These are phyloP conservation scores for Pogonocichla stellata DNA, from an alignment of 2,113 vertebrate species.

Conservation along the genomic window DNA sequence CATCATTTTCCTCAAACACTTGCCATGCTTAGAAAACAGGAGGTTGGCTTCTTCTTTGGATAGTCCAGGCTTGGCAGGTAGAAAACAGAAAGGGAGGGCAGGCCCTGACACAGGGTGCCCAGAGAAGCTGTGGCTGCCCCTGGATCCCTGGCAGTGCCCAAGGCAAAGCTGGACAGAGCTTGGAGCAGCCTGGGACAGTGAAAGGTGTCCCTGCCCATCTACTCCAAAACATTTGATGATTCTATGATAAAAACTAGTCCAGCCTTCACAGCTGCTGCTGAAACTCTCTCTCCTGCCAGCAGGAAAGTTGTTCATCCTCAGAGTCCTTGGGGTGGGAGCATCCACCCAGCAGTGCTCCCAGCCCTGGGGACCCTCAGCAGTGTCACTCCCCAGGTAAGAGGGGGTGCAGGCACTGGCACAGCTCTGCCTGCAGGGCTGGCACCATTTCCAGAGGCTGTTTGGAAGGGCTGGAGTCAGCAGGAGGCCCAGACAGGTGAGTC, in stretches of 20 bases:
- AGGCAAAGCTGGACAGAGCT: fast-evolving
- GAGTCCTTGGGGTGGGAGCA: background rate
- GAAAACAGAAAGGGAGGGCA: background rate
- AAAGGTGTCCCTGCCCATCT: background rate
- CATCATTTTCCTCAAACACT: background rate
- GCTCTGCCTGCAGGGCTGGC: background rate
- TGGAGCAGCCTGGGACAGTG: background rate
- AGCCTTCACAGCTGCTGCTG: background rate
- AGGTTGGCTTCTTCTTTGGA: background rate
- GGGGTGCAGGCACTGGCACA: background rate
- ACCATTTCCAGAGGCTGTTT: background rate
- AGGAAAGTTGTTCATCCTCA: background rate
- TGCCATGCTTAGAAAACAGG: background rate
- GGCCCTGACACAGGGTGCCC: background rate
- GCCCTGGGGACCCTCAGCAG: background rate
- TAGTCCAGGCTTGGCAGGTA: background rate
- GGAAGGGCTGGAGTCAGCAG: slow-evolving; percentile 4
- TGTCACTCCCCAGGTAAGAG: fast-evolving
- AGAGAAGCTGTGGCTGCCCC: background rate
- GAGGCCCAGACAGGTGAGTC: slow-evolving; percentile 44
- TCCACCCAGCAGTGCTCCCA: background rate
- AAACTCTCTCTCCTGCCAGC: background rate
- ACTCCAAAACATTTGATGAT: background rate
- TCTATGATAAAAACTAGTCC: background rate
- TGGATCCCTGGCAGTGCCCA: background rate